A percentile compares a stretch with the other conserved stretches of the same genome.
These are phyloP conservation scores for Hydractinia echinata DNA, from an alignment of 30 jellyfish, hydroid and myxozoan genomes.

Conservation along the genomic window DNA sequence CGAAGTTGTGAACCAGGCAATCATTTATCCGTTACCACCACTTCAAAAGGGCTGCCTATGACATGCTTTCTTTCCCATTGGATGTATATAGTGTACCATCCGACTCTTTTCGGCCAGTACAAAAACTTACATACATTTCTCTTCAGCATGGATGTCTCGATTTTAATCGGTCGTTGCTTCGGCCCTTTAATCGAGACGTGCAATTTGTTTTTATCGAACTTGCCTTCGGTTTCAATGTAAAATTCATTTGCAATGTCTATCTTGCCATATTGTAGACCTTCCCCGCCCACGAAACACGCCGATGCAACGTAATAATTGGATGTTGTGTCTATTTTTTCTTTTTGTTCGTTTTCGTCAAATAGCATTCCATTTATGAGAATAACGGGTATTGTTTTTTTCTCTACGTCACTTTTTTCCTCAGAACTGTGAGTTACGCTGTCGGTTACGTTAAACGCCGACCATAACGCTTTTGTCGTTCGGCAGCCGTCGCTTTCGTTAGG, in stretches of 20 bases:
- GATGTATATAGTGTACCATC: constrained; percentile 48
- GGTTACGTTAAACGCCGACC: not conserved
- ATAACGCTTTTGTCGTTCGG: not conserved
- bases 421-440: not conserved
- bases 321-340: not conserved
- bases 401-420: not conserved
- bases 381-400: constrained; percentile 3
- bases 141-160: not conserved
- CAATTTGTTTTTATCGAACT: not conserved
- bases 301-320: not conserved
- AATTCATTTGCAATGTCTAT: constrained; percentile 3
- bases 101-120: constrained; percentile 75
- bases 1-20: too few species aligned
- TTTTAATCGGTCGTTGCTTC: constrained; percentile 3
- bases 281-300: constrained; percentile 10
- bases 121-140: constrained; percentile 22
- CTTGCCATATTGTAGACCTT: not conserved
- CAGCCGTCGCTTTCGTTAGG: not conserved
- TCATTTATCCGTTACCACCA: constrained; percentile 16
- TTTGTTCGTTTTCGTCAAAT: not conserved
- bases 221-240: constrained; percentile 10
- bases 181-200: constrained; percentile 18
- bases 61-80: constrained; percentile 63
- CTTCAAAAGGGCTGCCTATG: constrained; percentile 68
- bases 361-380: constrained; percentile 5